Evolutionary conservation across 1,140 invertebrate species (phyloP).

Genomic region (Aphis craccivora): DNA sequence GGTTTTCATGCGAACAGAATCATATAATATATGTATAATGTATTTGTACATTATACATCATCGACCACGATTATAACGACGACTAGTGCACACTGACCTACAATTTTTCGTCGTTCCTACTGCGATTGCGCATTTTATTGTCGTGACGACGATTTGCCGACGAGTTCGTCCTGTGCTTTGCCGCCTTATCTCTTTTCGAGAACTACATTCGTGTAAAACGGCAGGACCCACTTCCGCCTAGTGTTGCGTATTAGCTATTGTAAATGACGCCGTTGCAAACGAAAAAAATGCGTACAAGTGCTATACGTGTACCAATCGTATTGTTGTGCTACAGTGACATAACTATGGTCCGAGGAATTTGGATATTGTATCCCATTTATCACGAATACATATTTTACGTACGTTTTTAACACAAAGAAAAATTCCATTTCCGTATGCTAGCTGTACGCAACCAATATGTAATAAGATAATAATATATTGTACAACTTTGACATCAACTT

Average conservation of each 20-base stretch:
- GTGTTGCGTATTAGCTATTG: not conserved
- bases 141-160: not conserved
- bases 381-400: too few species aligned
- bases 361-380: too few species aligned
- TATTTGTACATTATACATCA: not conserved
- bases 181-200: not conserved
- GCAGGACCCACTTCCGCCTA: not conserved
- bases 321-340: too few species aligned
- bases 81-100: conserved; percentile 2
- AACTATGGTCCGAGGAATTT: too few species aligned
- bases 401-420: too few species aligned
- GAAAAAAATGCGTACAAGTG: too few species aligned
- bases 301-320: too few species aligned
- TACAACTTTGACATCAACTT: too few species aligned
- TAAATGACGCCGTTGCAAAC: too few species aligned
- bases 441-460: too few species aligned
- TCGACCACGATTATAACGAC: not conserved
- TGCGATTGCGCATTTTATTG: not conserved
- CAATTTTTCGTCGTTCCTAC: not conserved
- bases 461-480: too few species aligned
- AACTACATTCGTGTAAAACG: not conserved
- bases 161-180: not conserved
- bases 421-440: too few species aligned
- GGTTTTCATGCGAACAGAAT: not conserved
- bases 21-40: not conserved